Evolutionary conservation across 1,140 invertebrate species (phyloP).

Genomic region (Euglossa dilemma): DNA sequence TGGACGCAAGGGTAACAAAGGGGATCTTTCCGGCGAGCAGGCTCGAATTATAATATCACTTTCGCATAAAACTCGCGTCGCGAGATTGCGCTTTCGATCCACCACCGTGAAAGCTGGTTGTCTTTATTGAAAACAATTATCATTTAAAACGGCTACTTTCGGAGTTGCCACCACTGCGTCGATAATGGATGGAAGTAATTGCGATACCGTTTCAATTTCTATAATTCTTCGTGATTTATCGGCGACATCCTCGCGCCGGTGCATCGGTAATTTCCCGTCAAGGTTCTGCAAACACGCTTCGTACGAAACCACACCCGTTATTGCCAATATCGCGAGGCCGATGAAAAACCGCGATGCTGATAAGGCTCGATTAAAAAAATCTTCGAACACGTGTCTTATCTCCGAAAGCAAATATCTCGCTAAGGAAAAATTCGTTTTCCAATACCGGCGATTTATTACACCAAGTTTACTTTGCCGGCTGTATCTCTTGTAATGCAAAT

Average conservation of each 20-base stretch:
- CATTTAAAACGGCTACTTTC: neutral
- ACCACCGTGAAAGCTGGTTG: neutral
- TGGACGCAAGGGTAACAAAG: constrained; percentile 37
- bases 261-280: neutral
- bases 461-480: too few species aligned
- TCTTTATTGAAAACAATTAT: neutral
- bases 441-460: too few species aligned
- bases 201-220: neutral
- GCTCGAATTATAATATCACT: constrained; percentile 36
- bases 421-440: neutral
- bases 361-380: neutral
- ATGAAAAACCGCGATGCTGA: neutral
- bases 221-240: neutral
- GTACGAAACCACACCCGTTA: neutral
- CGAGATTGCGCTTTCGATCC: constrained; percentile 9
- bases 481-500: too few species aligned
- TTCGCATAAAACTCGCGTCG: constrained; percentile 28
- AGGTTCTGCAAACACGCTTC: neutral
- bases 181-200: neutral
- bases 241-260: neutral
- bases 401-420: neutral
- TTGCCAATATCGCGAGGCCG: neutral
- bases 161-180: neutral
- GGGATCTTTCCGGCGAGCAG: constrained; percentile 6
- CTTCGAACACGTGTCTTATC: neutral